Base-by-base conservation (phyloP, 2,113 vertebrate genomes). In the Noctilio leporinus region DNA sequence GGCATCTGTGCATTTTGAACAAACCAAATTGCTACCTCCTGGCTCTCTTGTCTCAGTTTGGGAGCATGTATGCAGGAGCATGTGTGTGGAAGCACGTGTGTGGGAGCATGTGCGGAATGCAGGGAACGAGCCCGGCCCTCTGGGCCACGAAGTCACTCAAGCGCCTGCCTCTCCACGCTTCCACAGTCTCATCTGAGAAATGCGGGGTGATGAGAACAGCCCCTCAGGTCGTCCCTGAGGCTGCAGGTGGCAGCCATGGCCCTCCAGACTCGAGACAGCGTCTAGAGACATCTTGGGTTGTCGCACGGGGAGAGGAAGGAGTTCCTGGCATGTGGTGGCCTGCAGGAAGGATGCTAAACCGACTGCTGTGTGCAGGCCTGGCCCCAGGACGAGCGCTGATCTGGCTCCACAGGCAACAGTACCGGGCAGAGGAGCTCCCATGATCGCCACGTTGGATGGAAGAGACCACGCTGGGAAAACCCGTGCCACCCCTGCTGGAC, bases 341-440 rank as follows among this genome's bases (percentile, higher is more conserved):
- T 11, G 55, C 57, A 64, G 53, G 65, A 30, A 76, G 11, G 67
- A 5, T 1, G 7, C n/a, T 24, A 17, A 55, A 19, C 4, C 38
- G 5, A 0, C 62, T 62, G 28, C 28, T 30, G 59, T 0, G 28
- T 19, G 4, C n/a, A 28, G 35, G 22, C 43, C 8, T 4, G 4
- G 1, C 69, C 47, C 10, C 22, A 0, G 10, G 16, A 5, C 80
- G 26, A 51, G 47, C n/a, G 40, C 26, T 30, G 57, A 12, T 3
- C 57, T 19, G 20, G 53, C 12, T 1, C 17, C 53, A 20, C 6
- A 19, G 47, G 7, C 65, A 15, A 17, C 10, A 0, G 26, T 5
- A 22, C 38, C 0, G 0, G 26, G 0, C 1, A 0, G 16, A 47
- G 73, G n/a, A 43, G 11, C n/a, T 40, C 17, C 14, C 7, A 7